A percentile compares a stretch with the other conserved stretches of the same genome.
phyloP scores from a whole-genome alignment of 2,888 invertebrate species.

The Mactromeris polynyma region DNA sequence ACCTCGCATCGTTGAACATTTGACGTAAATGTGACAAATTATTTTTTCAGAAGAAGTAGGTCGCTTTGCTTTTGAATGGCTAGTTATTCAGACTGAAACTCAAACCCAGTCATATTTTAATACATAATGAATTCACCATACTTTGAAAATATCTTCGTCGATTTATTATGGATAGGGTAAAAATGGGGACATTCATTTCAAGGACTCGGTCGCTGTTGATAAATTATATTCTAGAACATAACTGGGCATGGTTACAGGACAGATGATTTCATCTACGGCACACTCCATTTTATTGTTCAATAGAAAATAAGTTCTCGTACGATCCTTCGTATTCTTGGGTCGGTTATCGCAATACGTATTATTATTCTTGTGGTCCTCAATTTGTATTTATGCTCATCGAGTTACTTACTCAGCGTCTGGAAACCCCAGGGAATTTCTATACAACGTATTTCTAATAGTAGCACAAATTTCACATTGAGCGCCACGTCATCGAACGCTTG shows the following conservation, averaged over 20 bases:
- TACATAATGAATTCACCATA: neutral
- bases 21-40: constrained; percentile 1
- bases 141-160: neutral
- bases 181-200: neutral
- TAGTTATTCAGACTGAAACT: neutral
- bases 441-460: no score
- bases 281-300: no score
- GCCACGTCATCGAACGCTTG: no score
- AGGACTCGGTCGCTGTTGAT: neutral
- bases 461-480: no score
- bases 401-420: no score
- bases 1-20: neutral
- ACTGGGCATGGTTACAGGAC: neutral
- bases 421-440: no score
- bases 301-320: no score
- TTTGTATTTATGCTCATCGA: no score
- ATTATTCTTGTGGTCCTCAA: no score
- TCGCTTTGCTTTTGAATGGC: neutral
- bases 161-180: neutral
- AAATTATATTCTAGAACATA: neutral
- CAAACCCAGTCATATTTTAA: neutral
- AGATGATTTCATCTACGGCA: no score
- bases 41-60: neutral
- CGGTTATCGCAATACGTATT: no score
- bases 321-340: no score